Evolutionary conservation across 2,888 invertebrate species (phyloP).

Genomic region (Yponomeuta evonymella): DNA sequence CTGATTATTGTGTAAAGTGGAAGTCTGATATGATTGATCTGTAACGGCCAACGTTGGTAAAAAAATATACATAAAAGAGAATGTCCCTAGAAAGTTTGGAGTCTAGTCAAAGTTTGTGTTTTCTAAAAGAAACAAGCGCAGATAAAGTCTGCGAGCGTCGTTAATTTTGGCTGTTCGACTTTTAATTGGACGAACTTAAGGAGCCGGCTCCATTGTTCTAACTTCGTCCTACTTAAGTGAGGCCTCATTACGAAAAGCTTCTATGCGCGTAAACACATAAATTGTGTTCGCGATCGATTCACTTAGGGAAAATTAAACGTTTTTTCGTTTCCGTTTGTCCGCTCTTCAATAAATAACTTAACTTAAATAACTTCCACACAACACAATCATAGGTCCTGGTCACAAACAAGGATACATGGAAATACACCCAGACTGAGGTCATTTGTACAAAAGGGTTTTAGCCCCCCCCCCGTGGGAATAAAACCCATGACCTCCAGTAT

Average conservation of each 20-base stretch:
- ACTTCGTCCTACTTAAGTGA: slow-evolving; percentile 33
- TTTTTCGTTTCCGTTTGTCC: not conserved
- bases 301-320: slow-evolving; percentile 13
- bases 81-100: too few relatives aligned
- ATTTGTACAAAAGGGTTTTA: too few relatives aligned
- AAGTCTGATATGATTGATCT: too few relatives aligned
- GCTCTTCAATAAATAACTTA: not conserved
- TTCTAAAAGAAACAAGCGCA: not conserved
- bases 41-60: too few relatives aligned
- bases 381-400: too few relatives aligned
- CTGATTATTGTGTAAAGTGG: too few relatives aligned
- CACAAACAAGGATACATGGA: too few relatives aligned
- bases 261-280: slow-evolving; percentile 47
- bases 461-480: too few relatives aligned
- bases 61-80: too few relatives aligned
- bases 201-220: slow-evolving; percentile 26
- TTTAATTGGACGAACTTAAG: slow-evolving; percentile 46
- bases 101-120: not conserved
- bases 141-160: not conserved
- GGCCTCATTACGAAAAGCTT: slow-evolving; percentile 32
- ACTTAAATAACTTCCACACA: not conserved
- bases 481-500: too few relatives aligned
- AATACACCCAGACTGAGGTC: too few relatives aligned
- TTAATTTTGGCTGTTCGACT: slow-evolving; percentile 8
- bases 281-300: slow-evolving; percentile 29